Conservation (phyloP, 2,888 invertebrate genomes). For the Yponomeuta plumbellus region DNA sequence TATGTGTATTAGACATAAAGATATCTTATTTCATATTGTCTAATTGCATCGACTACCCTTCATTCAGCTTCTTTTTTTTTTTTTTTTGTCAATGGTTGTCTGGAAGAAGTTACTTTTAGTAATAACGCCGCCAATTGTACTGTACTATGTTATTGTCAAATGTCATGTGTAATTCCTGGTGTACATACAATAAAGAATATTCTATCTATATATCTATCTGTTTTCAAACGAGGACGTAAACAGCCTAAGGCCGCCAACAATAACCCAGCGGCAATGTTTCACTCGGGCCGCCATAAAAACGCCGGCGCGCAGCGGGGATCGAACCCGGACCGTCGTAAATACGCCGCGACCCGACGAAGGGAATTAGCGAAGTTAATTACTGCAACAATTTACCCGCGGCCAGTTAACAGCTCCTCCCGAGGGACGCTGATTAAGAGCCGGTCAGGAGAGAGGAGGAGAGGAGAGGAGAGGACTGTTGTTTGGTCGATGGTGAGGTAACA, state of each 20-base stretch:
- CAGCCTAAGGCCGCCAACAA: neutral
- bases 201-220: no score
- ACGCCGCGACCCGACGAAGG: neutral
- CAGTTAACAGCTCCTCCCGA: conserved; percentile 4
- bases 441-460: neutral
- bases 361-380: conserved; percentile 8
- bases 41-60: no score
- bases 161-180: no score
- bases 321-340: neutral
- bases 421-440: conserved; percentile 1
- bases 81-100: no score
- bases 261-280: neutral
- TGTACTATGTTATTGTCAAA: no score
- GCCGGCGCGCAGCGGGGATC: neutral
- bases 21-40: no score
- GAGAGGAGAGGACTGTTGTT: neutral
- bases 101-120: no score
- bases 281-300: neutral
- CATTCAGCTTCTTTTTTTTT: no score
- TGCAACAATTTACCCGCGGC: neutral
- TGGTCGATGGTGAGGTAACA: neutral
- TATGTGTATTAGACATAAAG: no score
- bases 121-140: no score
- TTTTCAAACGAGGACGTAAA: neutral
- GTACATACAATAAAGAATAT: no score